Percentiles rank a stretch among this genome's conserved stretches.
These are phyloP conservation scores for Chaenocephalus aceratus DNA, from an alignment of 2,113 vertebrate genomes.

Conservation along the genomic window DNA sequence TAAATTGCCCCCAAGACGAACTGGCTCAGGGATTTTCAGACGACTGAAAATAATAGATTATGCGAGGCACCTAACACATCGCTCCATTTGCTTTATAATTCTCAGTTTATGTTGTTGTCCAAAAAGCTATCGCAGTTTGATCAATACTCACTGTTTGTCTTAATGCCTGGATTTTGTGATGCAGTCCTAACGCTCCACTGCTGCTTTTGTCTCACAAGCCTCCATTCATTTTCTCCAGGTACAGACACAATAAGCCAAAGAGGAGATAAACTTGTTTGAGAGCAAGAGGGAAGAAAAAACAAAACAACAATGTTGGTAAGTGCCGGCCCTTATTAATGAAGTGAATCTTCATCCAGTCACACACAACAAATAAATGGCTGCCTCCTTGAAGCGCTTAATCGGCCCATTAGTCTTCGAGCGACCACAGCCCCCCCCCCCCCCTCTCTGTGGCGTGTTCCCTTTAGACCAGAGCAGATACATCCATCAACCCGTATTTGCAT, in stretches of 20 bases:
- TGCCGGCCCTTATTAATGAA: constrained; percentile 81
- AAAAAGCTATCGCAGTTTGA: background rate
- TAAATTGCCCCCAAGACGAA: background rate
- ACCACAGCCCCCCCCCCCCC: constrained; percentile 51
- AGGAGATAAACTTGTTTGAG: constrained; percentile 31
- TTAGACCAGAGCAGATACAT: constrained; percentile 66
- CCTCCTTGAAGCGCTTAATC: constrained; percentile 80
- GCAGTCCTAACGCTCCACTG: background rate
- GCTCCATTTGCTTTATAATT: background rate
- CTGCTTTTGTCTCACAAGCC: constrained; percentile 18
- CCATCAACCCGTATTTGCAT: constrained; percentile 75
- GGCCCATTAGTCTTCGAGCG: constrained; percentile 82
- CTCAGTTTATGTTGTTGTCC: background rate
- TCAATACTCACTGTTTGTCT: background rate
- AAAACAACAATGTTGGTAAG: constrained; percentile 65
- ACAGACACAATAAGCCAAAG: constrained; percentile 46
- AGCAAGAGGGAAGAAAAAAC: constrained; percentile 14
- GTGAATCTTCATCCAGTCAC: constrained; percentile 83
- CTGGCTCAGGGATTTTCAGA: background rate
- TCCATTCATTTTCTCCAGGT: constrained; percentile 37
- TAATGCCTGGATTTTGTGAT: constrained; percentile 1
- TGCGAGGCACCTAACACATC: background rate
- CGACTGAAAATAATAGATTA: background rate
- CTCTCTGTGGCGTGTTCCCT: constrained; percentile 51
- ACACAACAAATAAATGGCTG: constrained; percentile 81